Base-by-base conservation (phyloP, 2,113 vertebrate species). In the Cynocephalus volans region DNA sequence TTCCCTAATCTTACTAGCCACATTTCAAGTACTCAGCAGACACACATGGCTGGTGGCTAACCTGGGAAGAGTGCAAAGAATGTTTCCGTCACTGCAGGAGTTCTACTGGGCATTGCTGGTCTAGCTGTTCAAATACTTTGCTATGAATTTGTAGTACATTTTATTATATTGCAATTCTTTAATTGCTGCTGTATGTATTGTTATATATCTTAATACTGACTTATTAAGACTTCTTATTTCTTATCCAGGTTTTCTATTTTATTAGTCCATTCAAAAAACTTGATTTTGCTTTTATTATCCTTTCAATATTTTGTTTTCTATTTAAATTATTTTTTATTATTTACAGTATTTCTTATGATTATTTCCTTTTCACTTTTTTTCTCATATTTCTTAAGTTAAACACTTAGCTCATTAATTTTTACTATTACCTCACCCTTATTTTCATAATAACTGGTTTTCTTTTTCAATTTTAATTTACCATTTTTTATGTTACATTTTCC, bases 401-500 rank as follows among this genome's bases (percentile, higher is more conserved):
- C 1, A 45, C 13, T 64, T 64, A 7, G 13, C 6, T 31, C 26
- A 52, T 36, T 83, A 76, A 58, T 75, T 93, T 89, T 89, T 21
- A 77, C 13, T n/a, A 3, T n/a, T 79, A 93, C 31, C 77, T 84
- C 21, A 48, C 12, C 56, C 69, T 62, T 84, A 79, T 69, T 77
- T 88, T 84, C 33, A 48, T 92, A 67, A 60, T 5, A n/a, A 88
- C 76, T 60, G 19, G 48, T 24, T 89, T 96, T 45, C 76, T 82
- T 69, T 58, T 76, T 52, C 69, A 52, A 77, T 65, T 64, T 80
- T 56, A 65, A 52, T 41, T 8, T 23, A 45, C 1, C 7, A 33
- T 62, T 75, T 93, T 85, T 70, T 72, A 31, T 33, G 18, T 8
- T 48, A 56, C 15, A 54, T 31, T 58, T 50, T 50, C 3, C 15